Evolutionary conservation across 2,888 invertebrate genomes (phyloP).

Genomic region (Strigamia transsilvanica): DNA sequence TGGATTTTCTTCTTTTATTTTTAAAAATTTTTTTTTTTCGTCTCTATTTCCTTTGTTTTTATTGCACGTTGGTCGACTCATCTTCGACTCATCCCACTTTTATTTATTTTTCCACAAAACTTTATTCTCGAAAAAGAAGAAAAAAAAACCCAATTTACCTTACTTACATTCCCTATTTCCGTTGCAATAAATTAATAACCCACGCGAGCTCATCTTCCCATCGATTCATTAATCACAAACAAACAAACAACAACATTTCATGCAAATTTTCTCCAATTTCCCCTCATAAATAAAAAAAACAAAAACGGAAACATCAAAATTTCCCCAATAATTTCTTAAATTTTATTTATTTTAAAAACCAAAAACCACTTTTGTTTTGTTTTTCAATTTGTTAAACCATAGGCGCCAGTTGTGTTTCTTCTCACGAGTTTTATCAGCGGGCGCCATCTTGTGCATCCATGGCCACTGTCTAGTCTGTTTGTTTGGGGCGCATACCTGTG

Average conservation of each 20-base stretch:
- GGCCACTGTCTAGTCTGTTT: slow-evolving; percentile 42
- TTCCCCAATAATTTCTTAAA: no score
- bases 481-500: slow-evolving; percentile 42
- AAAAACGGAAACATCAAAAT: no score
- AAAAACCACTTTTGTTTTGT: neutral
- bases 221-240: neutral
- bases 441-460: slow-evolving; percentile 34
- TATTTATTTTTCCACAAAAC: neutral
- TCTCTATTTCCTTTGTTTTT: slow-evolving; percentile 21
- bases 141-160: neutral
- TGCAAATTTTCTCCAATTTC: neutral
- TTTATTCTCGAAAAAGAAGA: no score
- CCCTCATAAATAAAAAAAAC: neutral
- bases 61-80: neutral
- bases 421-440: slow-evolving; percentile 31
- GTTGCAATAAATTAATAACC: slow-evolving; percentile 1
- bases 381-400: slow-evolving; percentile 36
- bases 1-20: neutral
- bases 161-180: slow-evolving; percentile 4
- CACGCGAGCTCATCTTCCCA: slow-evolving; percentile 24
- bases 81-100: neutral
- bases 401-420: slow-evolving; percentile 23
- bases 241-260: slow-evolving; percentile 8
- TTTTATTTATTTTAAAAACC: no score
- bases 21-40: neutral